A percentile compares a stretch with the other conserved stretches of the same genome.
phyloP scores from a whole-genome alignment of 1,140 invertebrate genomes.

The Anastrepha obliqua region DNA sequence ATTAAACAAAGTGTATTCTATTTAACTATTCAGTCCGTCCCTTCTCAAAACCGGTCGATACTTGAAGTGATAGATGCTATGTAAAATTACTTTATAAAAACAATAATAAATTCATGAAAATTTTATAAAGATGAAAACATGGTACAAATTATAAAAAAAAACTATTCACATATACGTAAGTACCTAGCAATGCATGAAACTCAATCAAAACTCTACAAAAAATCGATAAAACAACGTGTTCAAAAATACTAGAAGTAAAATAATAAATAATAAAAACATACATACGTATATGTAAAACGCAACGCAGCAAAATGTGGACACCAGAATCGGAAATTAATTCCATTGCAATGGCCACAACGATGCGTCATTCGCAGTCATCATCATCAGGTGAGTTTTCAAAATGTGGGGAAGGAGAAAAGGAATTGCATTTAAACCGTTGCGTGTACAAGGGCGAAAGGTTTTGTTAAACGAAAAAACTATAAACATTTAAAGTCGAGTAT shows the following conservation, averaged over 20 bases:
- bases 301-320: conserved; percentile 70
- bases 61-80: background rate
- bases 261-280: background rate
- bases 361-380: conserved; percentile 74
- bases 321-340: conserved; percentile 75
- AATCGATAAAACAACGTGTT: conserved; percentile 43
- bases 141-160: background rate
- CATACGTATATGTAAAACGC: background rate
- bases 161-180: background rate
- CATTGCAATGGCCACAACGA: conserved; percentile 75
- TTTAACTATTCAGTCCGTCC: conserved; percentile 32
- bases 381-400: conserved; percentile 72
- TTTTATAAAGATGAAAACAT: background rate
- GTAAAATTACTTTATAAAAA: background rate
- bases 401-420: background rate
- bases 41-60: background rate
- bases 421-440: no score
- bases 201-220: conserved; percentile 42
- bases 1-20: background rate
- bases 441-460: no score
- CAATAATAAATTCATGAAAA: background rate
- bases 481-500: no score
- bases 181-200: conserved; percentile 1
- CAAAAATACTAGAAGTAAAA: conserved; percentile 11
- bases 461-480: no score